Percentiles rank a stretch among this genome's conserved stretches.
These are phyloP conservation scores for Crotophaga sulcirostris DNA, from an alignment of 2,113 vertebrate genomes.

Conservation along the genomic window DNA sequence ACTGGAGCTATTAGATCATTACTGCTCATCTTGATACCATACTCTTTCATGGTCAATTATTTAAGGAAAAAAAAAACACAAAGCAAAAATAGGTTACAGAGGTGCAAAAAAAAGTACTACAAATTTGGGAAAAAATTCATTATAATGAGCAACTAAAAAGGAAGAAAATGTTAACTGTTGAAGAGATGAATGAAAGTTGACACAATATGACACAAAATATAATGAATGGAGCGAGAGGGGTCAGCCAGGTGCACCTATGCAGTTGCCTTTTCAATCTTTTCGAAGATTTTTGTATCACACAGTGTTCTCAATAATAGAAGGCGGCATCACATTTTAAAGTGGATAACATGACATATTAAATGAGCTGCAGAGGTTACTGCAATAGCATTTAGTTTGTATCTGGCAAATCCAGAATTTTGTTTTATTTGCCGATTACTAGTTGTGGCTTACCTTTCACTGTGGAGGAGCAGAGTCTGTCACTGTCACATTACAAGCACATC, in stretches of 20 bases:
- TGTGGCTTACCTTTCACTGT: not conserved
- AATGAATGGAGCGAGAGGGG: not conserved
- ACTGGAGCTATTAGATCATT: not conserved
- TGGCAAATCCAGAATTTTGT: not conserved
- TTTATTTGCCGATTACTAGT: not conserved
- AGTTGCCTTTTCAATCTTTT: not conserved
- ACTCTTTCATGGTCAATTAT: not conserved
- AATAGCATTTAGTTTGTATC: not conserved
- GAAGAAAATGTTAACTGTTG: not conserved
- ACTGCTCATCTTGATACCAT: not conserved
- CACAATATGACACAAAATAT: not conserved
- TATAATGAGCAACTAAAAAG: constrained; percentile 20
- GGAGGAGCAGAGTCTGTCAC: not conserved
- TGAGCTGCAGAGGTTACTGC: not conserved
- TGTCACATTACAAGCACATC: accelerated
- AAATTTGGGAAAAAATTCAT: not conserved
- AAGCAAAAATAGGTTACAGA: not conserved
- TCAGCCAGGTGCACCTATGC: not conserved
- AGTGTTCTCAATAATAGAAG: not conserved
- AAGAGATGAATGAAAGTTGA: not conserved
- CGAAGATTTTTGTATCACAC: not conserved
- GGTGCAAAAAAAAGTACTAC: not conserved
- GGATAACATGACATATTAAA: not conserved
- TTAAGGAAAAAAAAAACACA: not conserved
- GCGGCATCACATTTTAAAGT: not conserved